These are phyloP conservation scores for Hypocryptadius cinnamomeus DNA, from an alignment of 2,113 vertebrate genomes.

Conservation along the genomic window DNA sequence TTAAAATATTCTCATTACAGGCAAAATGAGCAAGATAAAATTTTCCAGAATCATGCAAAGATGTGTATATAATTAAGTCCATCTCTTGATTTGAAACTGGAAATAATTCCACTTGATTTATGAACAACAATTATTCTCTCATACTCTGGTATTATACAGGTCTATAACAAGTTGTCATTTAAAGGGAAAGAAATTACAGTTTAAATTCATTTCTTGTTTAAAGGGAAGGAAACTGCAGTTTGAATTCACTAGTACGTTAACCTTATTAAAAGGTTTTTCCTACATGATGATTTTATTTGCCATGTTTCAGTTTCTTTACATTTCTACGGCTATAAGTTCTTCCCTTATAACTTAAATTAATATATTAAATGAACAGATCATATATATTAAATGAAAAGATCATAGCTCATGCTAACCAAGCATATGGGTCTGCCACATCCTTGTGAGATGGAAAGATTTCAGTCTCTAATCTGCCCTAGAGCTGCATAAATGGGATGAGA, in stretches of 20 bases:
- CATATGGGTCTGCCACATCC: background rate
- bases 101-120: background rate
- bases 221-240: background rate
- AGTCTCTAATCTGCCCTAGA: background rate
- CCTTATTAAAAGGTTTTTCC: background rate
- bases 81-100: background rate
- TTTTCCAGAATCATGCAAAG: background rate
- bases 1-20: background rate
- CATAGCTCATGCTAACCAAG: background rate
- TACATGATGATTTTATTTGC: background rate
- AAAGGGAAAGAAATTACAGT: background rate
- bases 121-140: background rate
- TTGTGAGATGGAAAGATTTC: background rate
- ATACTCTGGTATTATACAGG: background rate
- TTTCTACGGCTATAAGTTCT: background rate
- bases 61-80: background rate
- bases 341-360: background rate
- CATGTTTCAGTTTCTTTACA: background rate
- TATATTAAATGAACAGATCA: background rate
- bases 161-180: background rate
- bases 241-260: background rate
- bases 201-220: background rate
- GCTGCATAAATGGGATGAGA: background rate
- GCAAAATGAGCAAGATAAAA: background rate
- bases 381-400: background rate